Evolutionary conservation across 2,888 invertebrate species (phyloP), one percentile per base, ranked within the genome.

Genomic region (Anagyrus pseudococci): DNA sequence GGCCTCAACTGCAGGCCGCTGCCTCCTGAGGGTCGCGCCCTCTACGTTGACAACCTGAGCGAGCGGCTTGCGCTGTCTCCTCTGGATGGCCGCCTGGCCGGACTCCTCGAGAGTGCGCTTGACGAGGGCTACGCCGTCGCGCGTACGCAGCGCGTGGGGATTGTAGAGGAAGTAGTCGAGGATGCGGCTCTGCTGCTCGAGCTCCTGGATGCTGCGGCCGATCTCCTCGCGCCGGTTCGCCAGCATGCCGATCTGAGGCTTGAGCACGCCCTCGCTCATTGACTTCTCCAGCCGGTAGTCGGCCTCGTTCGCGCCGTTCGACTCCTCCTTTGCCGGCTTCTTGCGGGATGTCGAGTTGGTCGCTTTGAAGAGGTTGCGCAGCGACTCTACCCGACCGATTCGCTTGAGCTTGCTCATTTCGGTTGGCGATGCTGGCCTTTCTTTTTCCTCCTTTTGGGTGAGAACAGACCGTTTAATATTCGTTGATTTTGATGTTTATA

Each of bases 371-470:
- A 85, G 73, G 72, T 84, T 84, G 64, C 84, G 76, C 48, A 86
- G 71, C 1, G 85, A 85, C 72, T 85, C 85, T 17, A 85, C 85
- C 40, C 86, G 77, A 8, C 84, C 83, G 37, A 85, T 79, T 68
- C 82, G 79, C 66, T 77, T 79, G 58, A 77, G 74, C 44, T 75
- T 80, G 15, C 65, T 50, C 13, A 4, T 4, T 10, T 37, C 22
- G 71, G 73, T 1, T 62, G 53, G 48, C 7, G 62, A 33, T 8
- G 52, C 25, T 19, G 53, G 33, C 13, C 46, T 2, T 4, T 23
- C 26, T 22, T 29, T 29, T 17, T 46, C 44, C 15, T n/a, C 17
- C 49, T 61, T 40, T 15, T 23, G 17, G 13, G 6, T 3, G 25
- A 58, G 20, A 6, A 13, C 13, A 22, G 50, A 22, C 19, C 20